Percentiles rank a stretch among this genome's conserved stretches.
phyloP scores from a whole-genome alignment of 1,140 invertebrate species.

The Pachyrhynchus sulphureomaculatus region DNA sequence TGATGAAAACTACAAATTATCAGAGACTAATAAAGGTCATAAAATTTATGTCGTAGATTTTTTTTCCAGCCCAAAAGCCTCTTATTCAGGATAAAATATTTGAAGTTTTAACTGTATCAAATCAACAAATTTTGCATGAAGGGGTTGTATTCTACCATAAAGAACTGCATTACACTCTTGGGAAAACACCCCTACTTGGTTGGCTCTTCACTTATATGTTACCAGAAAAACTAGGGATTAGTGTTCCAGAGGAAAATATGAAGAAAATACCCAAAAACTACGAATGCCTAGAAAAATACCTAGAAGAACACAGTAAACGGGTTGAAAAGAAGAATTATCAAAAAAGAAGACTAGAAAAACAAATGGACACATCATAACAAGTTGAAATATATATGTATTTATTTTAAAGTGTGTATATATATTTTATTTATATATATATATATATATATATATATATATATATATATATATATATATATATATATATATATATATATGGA shows the following conservation, averaged over 20 bases:
- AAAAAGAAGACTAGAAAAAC: background rate
- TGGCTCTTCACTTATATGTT: slow-evolving; percentile 90
- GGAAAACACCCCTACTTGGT: slow-evolving; percentile 79
- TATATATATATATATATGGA: no score
- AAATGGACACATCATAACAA: slow-evolving; percentile 11
- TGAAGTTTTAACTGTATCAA: slow-evolving; percentile 41
- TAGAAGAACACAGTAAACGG: slow-evolving; percentile 20
- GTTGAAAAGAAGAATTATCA: background rate
- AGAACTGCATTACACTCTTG: slow-evolving; percentile 72
- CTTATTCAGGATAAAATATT: slow-evolving; percentile 55
- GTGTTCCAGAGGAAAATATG: slow-evolving; percentile 52
- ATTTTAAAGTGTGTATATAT: no score
- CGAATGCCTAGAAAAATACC: slow-evolving; percentile 30
- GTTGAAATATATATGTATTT: slow-evolving; percentile 7
- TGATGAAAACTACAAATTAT: slow-evolving; percentile 57
- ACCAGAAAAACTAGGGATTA: slow-evolving; percentile 69
- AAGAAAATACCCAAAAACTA: slow-evolving; percentile 50
- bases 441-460: no score
- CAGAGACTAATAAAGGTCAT: slow-evolving; percentile 21
- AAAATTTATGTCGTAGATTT: slow-evolving; percentile 29
- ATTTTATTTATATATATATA: no score
- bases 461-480: no score
- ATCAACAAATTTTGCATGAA: slow-evolving; percentile 59
- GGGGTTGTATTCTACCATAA: slow-evolving; percentile 84
- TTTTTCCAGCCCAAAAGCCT: slow-evolving; percentile 35